Evolutionary conservation across 2,113 vertebrate genomes (phyloP), one percentile per base, ranked within the genome.

Genomic region (Zootoca vivipara): DNA sequence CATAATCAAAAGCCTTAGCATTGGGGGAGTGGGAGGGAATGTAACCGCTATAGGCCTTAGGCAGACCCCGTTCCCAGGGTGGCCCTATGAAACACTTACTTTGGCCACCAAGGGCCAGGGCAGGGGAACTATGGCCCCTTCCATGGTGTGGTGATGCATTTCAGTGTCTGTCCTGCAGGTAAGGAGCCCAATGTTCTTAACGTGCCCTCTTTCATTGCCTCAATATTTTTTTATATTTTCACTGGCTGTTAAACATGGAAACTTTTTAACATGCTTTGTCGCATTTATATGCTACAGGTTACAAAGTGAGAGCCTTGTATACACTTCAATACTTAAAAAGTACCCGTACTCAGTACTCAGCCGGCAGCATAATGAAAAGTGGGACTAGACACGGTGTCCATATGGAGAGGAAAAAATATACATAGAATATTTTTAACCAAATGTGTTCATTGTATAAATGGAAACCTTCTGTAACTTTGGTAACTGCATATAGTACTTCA

Each of bases 241-340:
- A 94, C 97, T 97, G 97, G 97, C 95, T 97, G 96, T 97, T 97
- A 96, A 97, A 97, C 97, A 95, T 99, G 97, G 98, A 97, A 97
- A 98, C 97, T 98, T 99, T 99, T 99, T 99, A 99, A 99, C 99
- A 99, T 99, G 98, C 98, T 99, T 99, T 99, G 99, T 99, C 98
- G 98, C 98, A 98, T 99, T 99, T 99, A 99, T 99, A 99, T 98
- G 98, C 99, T 98, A 98, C 99, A 99, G 99, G 99, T 99, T 98
- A 99, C 98, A 99, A 98, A 98, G 98, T 99, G 98, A 99, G 98
- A 99, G 98, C 98, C 99, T 99, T 99, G 98, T 99, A 97, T 98
- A 99, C 98, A 97, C 98, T 98, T 98, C 99, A 98, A 92, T 99
- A 98, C 98, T 99, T 98, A 98, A 98, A 98, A 99, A 98, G 98